Evolutionary conservation across 2,113 vertebrate species (phyloP).

Genomic region (Brachionichthys hirsutus): DNA sequence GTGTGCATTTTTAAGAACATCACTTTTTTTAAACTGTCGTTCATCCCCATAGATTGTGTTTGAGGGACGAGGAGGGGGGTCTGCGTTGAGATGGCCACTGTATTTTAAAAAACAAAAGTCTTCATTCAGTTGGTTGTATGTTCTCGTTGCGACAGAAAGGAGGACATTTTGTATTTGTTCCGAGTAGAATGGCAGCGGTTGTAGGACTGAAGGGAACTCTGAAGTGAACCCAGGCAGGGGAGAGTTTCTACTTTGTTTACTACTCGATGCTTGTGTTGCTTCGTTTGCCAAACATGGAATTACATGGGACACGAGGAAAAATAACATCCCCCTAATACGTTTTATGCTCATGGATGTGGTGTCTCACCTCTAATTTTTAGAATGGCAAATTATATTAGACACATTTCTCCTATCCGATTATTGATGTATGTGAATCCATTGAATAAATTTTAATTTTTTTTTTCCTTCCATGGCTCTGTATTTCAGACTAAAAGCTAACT

Average conservation of each 20-base stretch:
- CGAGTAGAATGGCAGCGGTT: conserved; percentile 64
- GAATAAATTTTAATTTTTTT: conserved; percentile 69
- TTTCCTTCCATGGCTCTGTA: conserved; percentile 64
- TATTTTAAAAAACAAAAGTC: conserved; percentile 66
- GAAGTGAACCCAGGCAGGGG: conserved; percentile 69
- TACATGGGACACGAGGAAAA: conserved; percentile 41
- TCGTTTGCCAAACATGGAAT: conserved; percentile 74
- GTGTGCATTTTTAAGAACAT: conserved; percentile 71
- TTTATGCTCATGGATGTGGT: conserved; percentile 69
- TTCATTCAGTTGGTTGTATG: conserved; percentile 66
- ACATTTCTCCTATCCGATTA: conserved; percentile 52
- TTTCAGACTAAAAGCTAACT: conserved; percentile 61
- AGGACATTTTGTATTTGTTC: conserved; percentile 69
- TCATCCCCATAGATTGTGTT: conserved; percentile 74
- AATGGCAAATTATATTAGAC: conserved; percentile 66
- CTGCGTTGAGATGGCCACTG: conserved; percentile 61
- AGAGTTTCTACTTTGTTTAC: conserved; percentile 74
- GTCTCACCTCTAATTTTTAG: conserved; percentile 52
- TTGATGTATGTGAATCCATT: conserved; percentile 73
- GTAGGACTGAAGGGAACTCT: conserved; percentile 76
- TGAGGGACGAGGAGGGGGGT: conserved; percentile 58
- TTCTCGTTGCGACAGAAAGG: conserved; percentile 60
- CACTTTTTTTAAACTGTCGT: conserved; percentile 68
- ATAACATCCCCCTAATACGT: conserved; percentile 39
- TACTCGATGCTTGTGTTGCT: conserved; percentile 66